phyloP scores from a whole-genome alignment of 2,888 invertebrate species.

The Heterodera filipjevi region DNA sequence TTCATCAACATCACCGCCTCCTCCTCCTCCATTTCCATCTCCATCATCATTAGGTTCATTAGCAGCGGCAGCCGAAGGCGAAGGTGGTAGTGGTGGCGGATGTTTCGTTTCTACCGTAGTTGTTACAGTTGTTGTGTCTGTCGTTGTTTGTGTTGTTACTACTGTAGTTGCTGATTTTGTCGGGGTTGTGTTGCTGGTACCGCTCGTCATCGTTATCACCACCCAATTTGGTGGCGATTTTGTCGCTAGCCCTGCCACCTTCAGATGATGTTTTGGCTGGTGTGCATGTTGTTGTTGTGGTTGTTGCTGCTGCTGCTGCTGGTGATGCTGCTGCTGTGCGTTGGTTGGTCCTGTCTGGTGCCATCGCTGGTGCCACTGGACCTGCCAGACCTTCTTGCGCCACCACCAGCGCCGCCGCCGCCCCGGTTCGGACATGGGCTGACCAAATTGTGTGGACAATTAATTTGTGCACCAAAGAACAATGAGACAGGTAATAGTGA shows the following conservation, averaged over 20 bases:
- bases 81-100: too few species aligned
- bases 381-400: slow-evolving; percentile 10
- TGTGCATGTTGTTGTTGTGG: too few species aligned
- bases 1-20: too few species aligned
- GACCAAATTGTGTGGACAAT: slow-evolving; percentile 19
- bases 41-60: too few species aligned
- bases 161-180: not conserved
- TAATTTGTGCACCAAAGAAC: not conserved
- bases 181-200: not conserved
- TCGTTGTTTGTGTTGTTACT: not conserved
- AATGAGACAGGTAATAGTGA: too few species aligned
- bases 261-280: too few species aligned
- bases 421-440: slow-evolving; percentile 35
- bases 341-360: not conserved
- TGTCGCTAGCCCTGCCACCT: not conserved
- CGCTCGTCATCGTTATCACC: too few species aligned
- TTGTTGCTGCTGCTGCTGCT: not conserved
- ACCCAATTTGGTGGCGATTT: not conserved
- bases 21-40: too few species aligned
- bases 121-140: not conserved
- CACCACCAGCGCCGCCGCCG: slow-evolving; percentile 2
- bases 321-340: not conserved
- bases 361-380: slow-evolving; percentile 10
- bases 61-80: too few species aligned
- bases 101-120: not conserved